A percentile compares a stretch with the other conserved stretches of the same genome.
phyloP scores from a whole-genome alignment of 2,113 vertebrate species.

The Alligator mississippiensis region DNA sequence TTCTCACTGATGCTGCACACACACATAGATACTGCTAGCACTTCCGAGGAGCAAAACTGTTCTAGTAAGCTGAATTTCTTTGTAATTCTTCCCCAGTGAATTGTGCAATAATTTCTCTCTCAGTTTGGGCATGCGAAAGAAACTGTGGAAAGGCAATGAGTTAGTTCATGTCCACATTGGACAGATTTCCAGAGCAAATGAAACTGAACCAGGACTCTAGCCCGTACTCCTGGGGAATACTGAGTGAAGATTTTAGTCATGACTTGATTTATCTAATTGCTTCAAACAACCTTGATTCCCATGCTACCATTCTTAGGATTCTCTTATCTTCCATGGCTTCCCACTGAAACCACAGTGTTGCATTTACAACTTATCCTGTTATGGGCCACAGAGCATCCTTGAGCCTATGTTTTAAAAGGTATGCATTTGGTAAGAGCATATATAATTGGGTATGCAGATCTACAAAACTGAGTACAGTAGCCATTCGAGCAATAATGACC shows the following conservation, averaged over 20 bases:
- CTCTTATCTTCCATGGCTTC: rapidly evolving
- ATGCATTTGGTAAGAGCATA: neutral
- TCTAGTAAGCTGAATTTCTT: neutral
- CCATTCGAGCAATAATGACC: neutral
- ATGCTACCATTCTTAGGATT: neutral
- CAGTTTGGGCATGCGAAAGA: neutral
- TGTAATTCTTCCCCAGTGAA: neutral
- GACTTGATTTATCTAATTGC: neutral
- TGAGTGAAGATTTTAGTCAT: neutral
- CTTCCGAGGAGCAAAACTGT: neutral
- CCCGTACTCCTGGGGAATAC: rapidly evolving
- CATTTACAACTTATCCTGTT: constrained; percentile 19
- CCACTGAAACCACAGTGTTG: rapidly evolving
- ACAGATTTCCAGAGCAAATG: neutral
- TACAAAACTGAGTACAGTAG: neutral
- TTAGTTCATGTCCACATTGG: neutral
- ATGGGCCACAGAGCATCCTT: neutral
- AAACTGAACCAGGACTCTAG: neutral
- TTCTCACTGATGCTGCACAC: rapidly evolving
- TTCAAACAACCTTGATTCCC: neutral
- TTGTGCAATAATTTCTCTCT: neutral
- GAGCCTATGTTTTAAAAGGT: neutral
- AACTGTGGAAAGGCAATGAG: neutral
- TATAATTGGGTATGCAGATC: neutral
- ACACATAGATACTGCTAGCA: rapidly evolving